A percentile compares a stretch with the other conserved stretches of the same genome.
Conservation (phyloP, 2,888 invertebrate genomes). For the Sesia bembeciformis region DNA sequence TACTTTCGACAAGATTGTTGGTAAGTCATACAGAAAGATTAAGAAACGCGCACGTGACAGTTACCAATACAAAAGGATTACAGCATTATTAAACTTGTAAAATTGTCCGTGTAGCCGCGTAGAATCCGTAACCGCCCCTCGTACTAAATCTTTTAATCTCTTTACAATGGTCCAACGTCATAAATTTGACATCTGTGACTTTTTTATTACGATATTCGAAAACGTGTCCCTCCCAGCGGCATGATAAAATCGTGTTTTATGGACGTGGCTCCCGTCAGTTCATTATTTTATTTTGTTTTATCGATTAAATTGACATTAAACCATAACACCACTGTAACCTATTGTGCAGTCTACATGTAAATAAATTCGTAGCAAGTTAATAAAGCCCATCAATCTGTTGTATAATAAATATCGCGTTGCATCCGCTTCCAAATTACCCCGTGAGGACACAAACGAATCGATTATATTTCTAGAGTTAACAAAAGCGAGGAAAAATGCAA, state of each 20-base stretch:
- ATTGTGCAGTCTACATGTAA: not conserved
- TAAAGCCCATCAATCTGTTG: not conserved
- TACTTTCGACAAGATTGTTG: not conserved
- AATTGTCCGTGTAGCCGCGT: constrained; percentile 28
- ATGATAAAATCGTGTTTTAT: constrained; percentile 73
- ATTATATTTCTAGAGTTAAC: constrained; percentile 24
- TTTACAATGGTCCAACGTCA: constrained; percentile 69
- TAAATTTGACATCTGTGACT: constrained; percentile 74
- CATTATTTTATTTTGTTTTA: constrained; percentile 64
- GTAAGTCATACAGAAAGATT: not conserved
- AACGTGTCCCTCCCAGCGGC: constrained; percentile 66
- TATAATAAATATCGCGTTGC: constrained; percentile 18
- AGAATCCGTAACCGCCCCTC: constrained; percentile 32
- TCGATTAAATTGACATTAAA: constrained; percentile 51
- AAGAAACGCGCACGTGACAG: constrained; percentile 8
- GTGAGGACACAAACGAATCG: constrained; percentile 24
- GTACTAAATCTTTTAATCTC: constrained; percentile 72
- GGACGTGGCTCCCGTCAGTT: constrained; percentile 53
- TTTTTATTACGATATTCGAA: constrained; percentile 73
- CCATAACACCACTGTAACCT: constrained; percentile 13
- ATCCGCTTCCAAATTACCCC: constrained; percentile 17
- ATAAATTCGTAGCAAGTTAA: not conserved
- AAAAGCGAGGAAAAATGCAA: constrained; percentile 46
- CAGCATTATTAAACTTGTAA: constrained; percentile 40
- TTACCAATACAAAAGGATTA: constrained; percentile 32